Evolutionary conservation across 1,140 invertebrate species (phyloP).

Genomic region (Pseudomyrmex concolor): DNA sequence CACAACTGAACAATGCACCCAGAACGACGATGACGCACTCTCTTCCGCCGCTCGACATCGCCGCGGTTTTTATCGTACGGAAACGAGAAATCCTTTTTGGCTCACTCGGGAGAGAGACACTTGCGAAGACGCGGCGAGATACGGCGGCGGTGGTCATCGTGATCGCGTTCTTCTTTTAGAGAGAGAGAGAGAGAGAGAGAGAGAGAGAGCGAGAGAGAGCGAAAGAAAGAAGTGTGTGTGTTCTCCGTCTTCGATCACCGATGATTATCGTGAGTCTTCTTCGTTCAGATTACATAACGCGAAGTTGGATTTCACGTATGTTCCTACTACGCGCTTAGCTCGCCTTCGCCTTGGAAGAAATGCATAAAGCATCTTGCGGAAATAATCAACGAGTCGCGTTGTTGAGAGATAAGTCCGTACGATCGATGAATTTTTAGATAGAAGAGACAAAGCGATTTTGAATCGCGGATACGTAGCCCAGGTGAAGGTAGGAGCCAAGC

Average conservation of each 20-base stretch:
- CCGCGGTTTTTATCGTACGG: slow-evolving; percentile 32
- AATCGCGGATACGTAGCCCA: slow-evolving; percentile 10
- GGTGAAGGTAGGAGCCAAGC: slow-evolving; percentile 50
- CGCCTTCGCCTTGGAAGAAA: slow-evolving; percentile 45
- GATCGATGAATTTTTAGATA: slow-evolving; percentile 28
- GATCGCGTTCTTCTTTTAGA: slow-evolving; percentile 11
- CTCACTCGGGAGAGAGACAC: neutral
- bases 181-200: neutral
- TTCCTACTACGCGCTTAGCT: slow-evolving; percentile 66
- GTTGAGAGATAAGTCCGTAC: slow-evolving; percentile 18
- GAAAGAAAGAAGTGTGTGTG: neutral
- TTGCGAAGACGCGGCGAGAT: neutral
- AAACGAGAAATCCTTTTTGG: slow-evolving; percentile 40
- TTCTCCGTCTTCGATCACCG: slow-evolving; percentile 31
- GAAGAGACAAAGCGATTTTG: slow-evolving; percentile 35
- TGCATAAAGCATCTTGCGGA: neutral
- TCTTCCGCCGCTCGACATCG: slow-evolving; percentile 53
- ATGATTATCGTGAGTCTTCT: slow-evolving; percentile 7
- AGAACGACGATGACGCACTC: slow-evolving; percentile 20
- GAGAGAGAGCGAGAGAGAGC: no score
- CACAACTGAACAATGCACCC: slow-evolving; percentile 67
- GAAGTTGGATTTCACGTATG: slow-evolving; percentile 63
- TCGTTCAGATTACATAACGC: slow-evolving; percentile 25
- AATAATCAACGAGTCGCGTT: neutral
- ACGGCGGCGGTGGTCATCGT: neutral